phyloP scores from a whole-genome alignment of 2,797 vertebrate species.

The Rhabdomys pumilio region DNA sequence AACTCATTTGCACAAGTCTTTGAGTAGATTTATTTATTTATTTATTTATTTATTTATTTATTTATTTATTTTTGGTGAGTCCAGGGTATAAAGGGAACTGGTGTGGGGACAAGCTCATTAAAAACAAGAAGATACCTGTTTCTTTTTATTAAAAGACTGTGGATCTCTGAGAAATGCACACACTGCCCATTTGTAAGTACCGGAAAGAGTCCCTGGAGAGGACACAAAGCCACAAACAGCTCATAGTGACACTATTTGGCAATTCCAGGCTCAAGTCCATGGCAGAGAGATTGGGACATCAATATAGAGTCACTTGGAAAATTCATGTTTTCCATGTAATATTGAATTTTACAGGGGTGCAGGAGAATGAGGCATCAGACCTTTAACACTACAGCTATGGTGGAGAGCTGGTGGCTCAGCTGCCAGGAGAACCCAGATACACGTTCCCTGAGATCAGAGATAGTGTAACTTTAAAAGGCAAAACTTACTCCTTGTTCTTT shows the following conservation, averaged over 20 bases:
- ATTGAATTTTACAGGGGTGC: slow-evolving; percentile 1
- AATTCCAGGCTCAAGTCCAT: neutral
- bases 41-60: slow-evolving; percentile 28
- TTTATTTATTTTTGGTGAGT: slow-evolving; percentile 73
- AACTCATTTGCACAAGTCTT: slow-evolving; percentile 85
- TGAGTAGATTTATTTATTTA: slow-evolving; percentile 32
- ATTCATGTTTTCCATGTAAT: neutral
- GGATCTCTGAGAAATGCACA: slow-evolving; percentile 64
- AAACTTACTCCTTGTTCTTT: neutral
- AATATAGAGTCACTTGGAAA: neutral
- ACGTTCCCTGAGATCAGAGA: neutral
- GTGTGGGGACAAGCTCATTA: slow-evolving; percentile 67
- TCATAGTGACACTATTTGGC: slow-evolving; percentile 25
- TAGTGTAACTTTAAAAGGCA: neutral
- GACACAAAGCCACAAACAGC: neutral
- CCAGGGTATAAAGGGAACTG: slow-evolving; percentile 62
- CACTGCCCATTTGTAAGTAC: slow-evolving; percentile 14
- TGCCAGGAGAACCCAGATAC: neutral
- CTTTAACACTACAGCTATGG: neutral
- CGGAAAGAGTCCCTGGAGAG: slow-evolving; percentile 53
- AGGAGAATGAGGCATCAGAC: neutral
- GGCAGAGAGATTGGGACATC: neutral
- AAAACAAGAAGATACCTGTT: slow-evolving; percentile 84
- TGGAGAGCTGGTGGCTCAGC: neutral
- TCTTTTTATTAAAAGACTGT: slow-evolving; percentile 73